Conservation (phyloP, 2,888 invertebrate genomes). For the Salticus scenicus region DNA sequence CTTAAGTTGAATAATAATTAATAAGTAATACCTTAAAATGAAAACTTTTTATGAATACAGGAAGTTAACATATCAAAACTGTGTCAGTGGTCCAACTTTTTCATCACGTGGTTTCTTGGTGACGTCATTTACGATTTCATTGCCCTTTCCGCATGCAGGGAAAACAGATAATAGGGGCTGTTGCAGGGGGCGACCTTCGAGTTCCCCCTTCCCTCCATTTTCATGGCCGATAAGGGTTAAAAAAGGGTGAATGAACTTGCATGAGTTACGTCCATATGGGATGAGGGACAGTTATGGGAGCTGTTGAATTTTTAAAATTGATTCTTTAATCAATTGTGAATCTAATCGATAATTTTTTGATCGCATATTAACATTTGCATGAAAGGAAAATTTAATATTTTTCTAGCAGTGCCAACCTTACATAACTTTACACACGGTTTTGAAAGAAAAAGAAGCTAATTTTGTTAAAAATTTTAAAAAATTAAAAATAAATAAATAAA, state of each 20-base stretch:
- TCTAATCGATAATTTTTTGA: not conserved
- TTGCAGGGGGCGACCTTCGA: constrained; percentile 43
- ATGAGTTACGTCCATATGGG: constrained; percentile 17
- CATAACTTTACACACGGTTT: too few species aligned
- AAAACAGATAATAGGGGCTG: constrained; percentile 10
- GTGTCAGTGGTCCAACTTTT: constrained; percentile 47
- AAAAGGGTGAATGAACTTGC: constrained; percentile 61
- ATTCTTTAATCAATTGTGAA: not conserved
- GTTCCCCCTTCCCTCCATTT: constrained; percentile 16
- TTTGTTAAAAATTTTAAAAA: too few species aligned
- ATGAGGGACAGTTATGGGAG: constrained; percentile 13
- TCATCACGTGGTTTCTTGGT: constrained; percentile 15
- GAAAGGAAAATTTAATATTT: too few species aligned
- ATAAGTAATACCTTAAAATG: too few species aligned
- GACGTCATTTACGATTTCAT: constrained; percentile 61
- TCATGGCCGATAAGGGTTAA: constrained; percentile 55
- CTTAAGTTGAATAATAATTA: too few species aligned
- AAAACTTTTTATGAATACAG: too few species aligned
- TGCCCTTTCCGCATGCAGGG: constrained; percentile 34
- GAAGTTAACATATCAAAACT: constrained; percentile 15
- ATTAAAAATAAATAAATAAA: too few species aligned
- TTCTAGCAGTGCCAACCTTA: too few species aligned
- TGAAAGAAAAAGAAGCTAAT: too few species aligned
- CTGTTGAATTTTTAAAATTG: constrained; percentile 5
- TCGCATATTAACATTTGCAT: too few species aligned